Evolutionary conservation across 2,113 vertebrate species (phyloP), one percentile per base, ranked within the genome.

Genomic region (Periophthalmodon schlosseri): DNA sequence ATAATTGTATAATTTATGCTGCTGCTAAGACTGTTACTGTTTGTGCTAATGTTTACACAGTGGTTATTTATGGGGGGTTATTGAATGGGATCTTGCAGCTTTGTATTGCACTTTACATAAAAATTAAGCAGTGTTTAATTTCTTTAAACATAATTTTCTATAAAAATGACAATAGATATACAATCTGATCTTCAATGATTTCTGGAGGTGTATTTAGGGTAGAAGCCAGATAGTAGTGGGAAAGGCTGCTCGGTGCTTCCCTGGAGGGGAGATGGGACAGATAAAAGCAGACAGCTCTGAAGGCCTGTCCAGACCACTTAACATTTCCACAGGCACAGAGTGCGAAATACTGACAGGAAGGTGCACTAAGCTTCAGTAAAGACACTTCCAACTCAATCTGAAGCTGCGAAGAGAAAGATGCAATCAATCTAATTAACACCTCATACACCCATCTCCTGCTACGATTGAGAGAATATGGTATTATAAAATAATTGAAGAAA

Each of bases 171-270:
- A 44, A 44, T 44, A 44, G 9, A 44, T 44, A 44, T 44, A 10
- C 8, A 44, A 10, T 44, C 8, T 44, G 39, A 9, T 44, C 20
- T 56, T 56, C 20, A 56, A 21, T n/a, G 20, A 9, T 56, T 56
- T 56, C 9, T 21, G 52, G 20, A 82, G 74, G 74, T 61, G 78
- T 69, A 65, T 74, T 78, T 57, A 65, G 69, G 36, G 54, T 60
- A 79, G 86, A 78, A 82, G 84, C 16, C 3, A 28, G 79, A 88
- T 86, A 83, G 90, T 76, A 84, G 87, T 88, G 78, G 84, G 84
- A 85, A 84, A 76, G 66, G 21, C 54, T 58, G 54, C 44, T 24
- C 69, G 23, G 54, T 57, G 49, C 49, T 34, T 84, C 86, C 78
- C 87, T 34, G 68, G 77, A 74, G 83, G 75, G 47, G 18, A 70